Percentiles rank a stretch among this genome's conserved stretches.
Conservation (phyloP, 2,888 invertebrate species). For the Amorpha juglandis region DNA sequence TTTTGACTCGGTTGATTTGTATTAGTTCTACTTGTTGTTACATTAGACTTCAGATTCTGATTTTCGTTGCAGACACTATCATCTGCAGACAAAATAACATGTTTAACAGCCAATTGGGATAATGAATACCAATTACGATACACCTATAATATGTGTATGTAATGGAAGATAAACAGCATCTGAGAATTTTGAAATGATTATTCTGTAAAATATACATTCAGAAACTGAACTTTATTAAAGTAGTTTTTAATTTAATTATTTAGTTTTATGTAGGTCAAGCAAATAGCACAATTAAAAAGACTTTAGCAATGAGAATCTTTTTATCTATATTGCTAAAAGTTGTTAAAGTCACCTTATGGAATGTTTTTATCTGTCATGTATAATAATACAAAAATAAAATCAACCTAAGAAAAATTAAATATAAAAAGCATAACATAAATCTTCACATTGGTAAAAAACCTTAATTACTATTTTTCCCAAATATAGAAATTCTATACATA, state of each 20-base stretch:
- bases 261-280: too few relatives aligned
- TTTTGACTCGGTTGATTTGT: constrained; percentile 61
- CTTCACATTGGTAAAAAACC: too few relatives aligned
- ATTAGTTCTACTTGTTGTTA: constrained; percentile 61
- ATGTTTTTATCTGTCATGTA: too few relatives aligned
- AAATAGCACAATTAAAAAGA: too few relatives aligned
- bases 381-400: too few relatives aligned
- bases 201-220: background rate
- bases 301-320: too few relatives aligned
- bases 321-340: too few relatives aligned
- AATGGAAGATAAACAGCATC: background rate
- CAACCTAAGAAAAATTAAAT: too few relatives aligned
- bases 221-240: background rate
- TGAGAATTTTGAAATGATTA: constrained; percentile 7
- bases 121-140: background rate
- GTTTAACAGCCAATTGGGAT: constrained; percentile 44
- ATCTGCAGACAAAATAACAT: constrained; percentile 74
- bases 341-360: too few relatives aligned
- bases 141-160: background rate
- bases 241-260: background rate
- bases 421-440: too few relatives aligned
- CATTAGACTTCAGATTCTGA: constrained; percentile 73
- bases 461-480: background rate
- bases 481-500: too few relatives aligned
- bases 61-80: constrained; percentile 77